A percentile compares a stretch with the other conserved stretches of the same genome.
phyloP scores from a whole-genome alignment of 1,140 invertebrate genomes.

The Achroia grisella region DNA sequence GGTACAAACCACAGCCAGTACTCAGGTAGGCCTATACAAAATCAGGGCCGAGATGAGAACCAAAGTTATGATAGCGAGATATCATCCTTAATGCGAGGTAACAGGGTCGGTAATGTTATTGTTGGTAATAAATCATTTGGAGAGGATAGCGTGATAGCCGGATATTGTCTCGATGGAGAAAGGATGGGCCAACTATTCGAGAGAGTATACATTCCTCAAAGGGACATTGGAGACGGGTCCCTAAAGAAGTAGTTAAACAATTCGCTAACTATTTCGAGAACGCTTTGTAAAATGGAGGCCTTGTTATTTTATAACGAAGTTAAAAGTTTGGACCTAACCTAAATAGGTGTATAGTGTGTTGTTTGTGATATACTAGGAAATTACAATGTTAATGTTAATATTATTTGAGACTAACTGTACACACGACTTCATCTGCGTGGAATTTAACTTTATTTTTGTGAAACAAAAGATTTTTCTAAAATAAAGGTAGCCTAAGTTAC shows the following conservation, averaged over 20 bases:
- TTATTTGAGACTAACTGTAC: no score
- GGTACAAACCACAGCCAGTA: conserved; percentile 18
- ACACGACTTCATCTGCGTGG: no score
- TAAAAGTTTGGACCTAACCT: no score
- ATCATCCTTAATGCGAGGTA: conserved; percentile 21
- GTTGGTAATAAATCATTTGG: conserved; percentile 31
- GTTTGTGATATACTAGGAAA: no score
- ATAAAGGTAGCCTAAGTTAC: no score
- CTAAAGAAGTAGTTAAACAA: conserved; percentile 10
- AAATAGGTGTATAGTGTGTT: no score
- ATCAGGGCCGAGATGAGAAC: conserved; percentile 20
- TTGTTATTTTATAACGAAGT: no score
- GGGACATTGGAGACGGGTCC: conserved; percentile 28
- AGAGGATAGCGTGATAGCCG: conserved; percentile 31
- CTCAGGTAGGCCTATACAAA: conserved; percentile 22
- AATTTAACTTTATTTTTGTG: no score
- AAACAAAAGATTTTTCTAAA: no score
- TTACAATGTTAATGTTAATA: no score
- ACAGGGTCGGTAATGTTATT: conserved; percentile 30
- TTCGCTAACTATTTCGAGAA: no score
- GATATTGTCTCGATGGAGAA: conserved; percentile 42
- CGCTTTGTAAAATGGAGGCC: no score
- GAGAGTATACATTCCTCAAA: conserved; percentile 50
- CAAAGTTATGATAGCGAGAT: conserved; percentile 26
- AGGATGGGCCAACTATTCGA: conserved; percentile 52